A percentile compares a stretch with the other conserved stretches of the same genome.
Evolutionary conservation across 35 echinoderm and acorn worm genomes (phyloP).

Genomic region (Nesometra sesokonis): DNA sequence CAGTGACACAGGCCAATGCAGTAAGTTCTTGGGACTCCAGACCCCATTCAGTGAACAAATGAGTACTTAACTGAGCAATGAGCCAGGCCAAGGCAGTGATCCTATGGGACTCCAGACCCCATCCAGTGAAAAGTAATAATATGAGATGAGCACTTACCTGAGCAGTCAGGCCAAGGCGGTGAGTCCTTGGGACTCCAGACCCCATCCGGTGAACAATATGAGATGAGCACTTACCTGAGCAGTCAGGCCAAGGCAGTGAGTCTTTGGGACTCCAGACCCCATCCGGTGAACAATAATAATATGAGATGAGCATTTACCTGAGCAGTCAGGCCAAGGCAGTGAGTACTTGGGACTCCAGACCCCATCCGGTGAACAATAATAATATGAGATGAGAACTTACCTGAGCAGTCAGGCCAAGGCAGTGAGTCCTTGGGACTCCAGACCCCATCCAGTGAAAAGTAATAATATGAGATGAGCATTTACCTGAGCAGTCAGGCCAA

Average conservation of each 20-base stretch:
- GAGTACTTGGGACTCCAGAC: constrained; percentile 43
- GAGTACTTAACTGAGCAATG: constrained; percentile 55
- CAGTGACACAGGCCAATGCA: constrained; percentile 61
- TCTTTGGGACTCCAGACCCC: constrained; percentile 54
- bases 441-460: constrained; percentile 41
- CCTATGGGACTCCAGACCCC: constrained; percentile 51
- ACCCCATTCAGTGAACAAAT: constrained; percentile 29
- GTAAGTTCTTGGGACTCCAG: constrained; percentile 40
- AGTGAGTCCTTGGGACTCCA: background rate
- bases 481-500: constrained; percentile 78
- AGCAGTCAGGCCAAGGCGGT: constrained; percentile 49
- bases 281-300: constrained; percentile 47
- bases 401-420: constrained; percentile 72
- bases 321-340: constrained; percentile 60
- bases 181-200: constrained; percentile 42
- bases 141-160: constrained; percentile 28
- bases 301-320: constrained; percentile 28
- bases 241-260: constrained; percentile 52
- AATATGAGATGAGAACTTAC: constrained; percentile 31
- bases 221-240: constrained; percentile 40
- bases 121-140: constrained; percentile 44
- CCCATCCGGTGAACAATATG: constrained; percentile 29
- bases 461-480: constrained; percentile 28
- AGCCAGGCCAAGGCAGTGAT: constrained; percentile 42
- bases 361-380: constrained; percentile 47